These are phyloP conservation scores for Panthera leo DNA, from an alignment of 2,113 vertebrate genomes.

Conservation along the genomic window DNA sequence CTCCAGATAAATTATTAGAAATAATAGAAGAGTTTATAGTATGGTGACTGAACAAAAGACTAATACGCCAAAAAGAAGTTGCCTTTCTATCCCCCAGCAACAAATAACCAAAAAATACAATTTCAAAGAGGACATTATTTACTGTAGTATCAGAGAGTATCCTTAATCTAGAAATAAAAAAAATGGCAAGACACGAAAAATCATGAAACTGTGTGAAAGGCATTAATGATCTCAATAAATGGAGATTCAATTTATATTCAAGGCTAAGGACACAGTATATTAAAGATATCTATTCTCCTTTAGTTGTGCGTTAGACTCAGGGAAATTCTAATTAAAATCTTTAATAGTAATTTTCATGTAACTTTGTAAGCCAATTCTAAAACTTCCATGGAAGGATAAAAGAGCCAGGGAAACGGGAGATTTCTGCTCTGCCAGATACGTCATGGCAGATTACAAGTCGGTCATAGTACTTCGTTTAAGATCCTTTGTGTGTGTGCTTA, in stretches of 20 bases:
- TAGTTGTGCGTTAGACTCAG: neutral
- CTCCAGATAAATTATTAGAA: neutral
- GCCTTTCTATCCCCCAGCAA: neutral
- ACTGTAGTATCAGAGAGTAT: neutral
- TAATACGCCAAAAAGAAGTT: neutral
- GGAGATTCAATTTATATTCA: neutral
- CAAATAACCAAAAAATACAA: neutral
- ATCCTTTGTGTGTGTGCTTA: neutral
- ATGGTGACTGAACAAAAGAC: neutral
- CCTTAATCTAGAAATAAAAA: neutral
- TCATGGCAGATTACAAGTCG: neutral
- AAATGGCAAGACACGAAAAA: neutral
- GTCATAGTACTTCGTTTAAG: neutral
- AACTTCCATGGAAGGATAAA: neutral
- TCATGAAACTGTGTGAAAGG: neutral
- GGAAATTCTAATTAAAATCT: constrained; percentile 21
- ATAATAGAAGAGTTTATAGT: neutral
- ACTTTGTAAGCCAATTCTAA: constrained; percentile 7
- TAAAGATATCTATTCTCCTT: neutral
- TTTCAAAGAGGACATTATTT: neutral
- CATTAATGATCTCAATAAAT: neutral
- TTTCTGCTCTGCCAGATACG: neutral
- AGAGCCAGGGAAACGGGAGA: neutral
- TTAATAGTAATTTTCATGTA: neutral
- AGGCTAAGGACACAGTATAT: neutral